Base-by-base conservation (phyloP, 2,888 invertebrate species). In the Platynereis dumerilii region DNA sequence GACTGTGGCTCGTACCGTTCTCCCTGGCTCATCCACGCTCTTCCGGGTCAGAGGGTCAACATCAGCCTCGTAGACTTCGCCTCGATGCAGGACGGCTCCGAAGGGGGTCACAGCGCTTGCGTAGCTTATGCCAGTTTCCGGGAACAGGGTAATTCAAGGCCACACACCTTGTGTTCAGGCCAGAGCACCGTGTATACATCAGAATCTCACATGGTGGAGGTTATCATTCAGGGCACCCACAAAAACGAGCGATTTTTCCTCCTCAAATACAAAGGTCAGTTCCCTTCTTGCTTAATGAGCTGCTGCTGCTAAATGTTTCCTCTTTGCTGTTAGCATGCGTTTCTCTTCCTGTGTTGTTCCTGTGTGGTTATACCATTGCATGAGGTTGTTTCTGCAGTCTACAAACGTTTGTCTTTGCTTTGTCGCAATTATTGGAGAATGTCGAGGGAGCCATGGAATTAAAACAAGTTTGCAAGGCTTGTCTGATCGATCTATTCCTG, bases 41-140 rank as follows among this genome's bases (percentile, higher is more conserved):
- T 42, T n/a, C 62, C 66, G n/a, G 66, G 66, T n/a, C 66, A 66
- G 54, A 39, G 54, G 26, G 58, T 66, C 54, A 59, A 60, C 27
- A 42, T 66, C 17, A 63, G 58, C 24, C 62, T 66, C 12, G 28
- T 53, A 2, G 66, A 66, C 39, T 66, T 63, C 55, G 20, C 61
- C 54, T 22, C 22, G 1, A 20, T 52, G 15, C 27, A 28, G 24
- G 29, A 53, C 22, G 60, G 65, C 10, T 24, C 22, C 28, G 34
- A 34, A 1, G 5, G 12, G 5, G 22, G 22, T 24, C 39, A 60
- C 22, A 29, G 58, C n/a, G 29, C 44, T 1, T 65, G 65, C 60
- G 48, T 58, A 20, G 65, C 65, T 27, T 65, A 65, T 39, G 65
- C 65, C 17, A 65, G 34, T 5, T 39, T 65, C 29, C 62, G 61